phyloP scores from a whole-genome alignment of 2,888 invertebrate species.

The Pollenia griseotomentosa region DNA sequence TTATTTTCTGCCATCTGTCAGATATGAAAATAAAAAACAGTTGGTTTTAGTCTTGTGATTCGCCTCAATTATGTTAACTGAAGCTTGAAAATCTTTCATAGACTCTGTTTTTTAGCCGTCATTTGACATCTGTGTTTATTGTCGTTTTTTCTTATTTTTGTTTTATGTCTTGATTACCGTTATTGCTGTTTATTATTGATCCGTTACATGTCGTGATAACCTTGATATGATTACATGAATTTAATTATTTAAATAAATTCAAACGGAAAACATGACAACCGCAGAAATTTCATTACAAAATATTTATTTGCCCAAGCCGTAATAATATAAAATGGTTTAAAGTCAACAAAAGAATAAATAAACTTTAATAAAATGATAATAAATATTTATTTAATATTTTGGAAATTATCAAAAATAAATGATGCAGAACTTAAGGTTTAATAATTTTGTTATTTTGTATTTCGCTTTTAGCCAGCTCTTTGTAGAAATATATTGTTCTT shows the following conservation, averaged over 20 bases:
- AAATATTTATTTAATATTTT: conserved; percentile 36
- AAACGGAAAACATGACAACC: conserved; percentile 38
- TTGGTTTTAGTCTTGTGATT: conserved; percentile 1
- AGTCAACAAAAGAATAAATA: conserved; percentile 15
- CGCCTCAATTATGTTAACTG: conserved; percentile 64
- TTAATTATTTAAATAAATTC: conserved; percentile 56
- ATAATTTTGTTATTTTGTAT: conserved; percentile 6
- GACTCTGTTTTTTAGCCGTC: conserved; percentile 33
- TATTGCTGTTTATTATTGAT: conserved; percentile 74
- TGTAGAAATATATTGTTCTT: conserved; percentile 15
- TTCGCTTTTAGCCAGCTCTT: conserved; percentile 7
- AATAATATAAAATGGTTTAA: neutral
- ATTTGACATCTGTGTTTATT: conserved; percentile 55
- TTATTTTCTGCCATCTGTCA: neutral
- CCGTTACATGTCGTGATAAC: conserved; percentile 81
- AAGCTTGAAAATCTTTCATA: conserved; percentile 50
- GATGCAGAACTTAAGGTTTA: conserved; percentile 54
- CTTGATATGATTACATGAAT: conserved; percentile 79
- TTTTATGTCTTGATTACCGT: conserved; percentile 48
- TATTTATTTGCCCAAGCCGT: conserved; percentile 1
- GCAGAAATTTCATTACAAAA: conserved; percentile 51
- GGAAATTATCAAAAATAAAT: conserved; percentile 24
- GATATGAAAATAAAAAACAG: neutral
- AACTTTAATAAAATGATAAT: conserved; percentile 41
- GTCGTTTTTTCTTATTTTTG: conserved; percentile 28